Evolutionary conservation across 1,140 invertebrate species (phyloP), one percentile per base, ranked within the genome.

Genomic region (Pogonomyrmex barbatus): DNA sequence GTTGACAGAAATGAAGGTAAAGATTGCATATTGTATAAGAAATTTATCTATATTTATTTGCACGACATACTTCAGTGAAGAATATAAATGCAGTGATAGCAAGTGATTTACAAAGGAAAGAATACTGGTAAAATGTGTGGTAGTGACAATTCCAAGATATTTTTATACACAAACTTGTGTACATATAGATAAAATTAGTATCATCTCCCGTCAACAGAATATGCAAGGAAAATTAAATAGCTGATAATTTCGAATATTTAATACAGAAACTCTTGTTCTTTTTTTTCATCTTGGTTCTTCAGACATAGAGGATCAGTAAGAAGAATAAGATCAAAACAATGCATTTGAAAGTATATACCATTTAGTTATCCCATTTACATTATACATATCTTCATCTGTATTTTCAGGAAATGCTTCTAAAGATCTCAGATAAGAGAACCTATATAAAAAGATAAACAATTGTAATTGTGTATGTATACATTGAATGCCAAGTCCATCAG

Each of bases 41-140:
- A 89, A 45, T 89, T 82, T 82, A 86, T 82, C 88, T 90, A 85
- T 87, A 90, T 90, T 90, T 90, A 90, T 90, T 90, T 50, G 89
- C 85, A 88, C 65, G 81, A 77, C 58, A 88, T 90, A 90, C 85
- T 90, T 70, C 65, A 56, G 63, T 89, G 63, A 75, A 88, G 78
- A 88, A 60, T 90, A 73, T 88, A 81, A 84, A 90, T 90, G 89
- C 88, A 77, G 54, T 68, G 52, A 33, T 85, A 85, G 17, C 30
- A 81, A 42, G 47, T 67, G 77, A 81, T 83, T 90, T 90, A 81
- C 77, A 89, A 89, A 82, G 68, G 77, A 87, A 89, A 54, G 24
- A 54, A 77, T 84, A 82, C 76, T 50, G 50, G 73, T 33, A 47
- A 76, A 17, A 67, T 63, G 71, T 56, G 39, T 83, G 10, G 17